A percentile compares a stretch with the other conserved stretches of the same genome.
Conservation (phyloP, 2,113 vertebrate genomes). For the Equus przewalskii region DNA sequence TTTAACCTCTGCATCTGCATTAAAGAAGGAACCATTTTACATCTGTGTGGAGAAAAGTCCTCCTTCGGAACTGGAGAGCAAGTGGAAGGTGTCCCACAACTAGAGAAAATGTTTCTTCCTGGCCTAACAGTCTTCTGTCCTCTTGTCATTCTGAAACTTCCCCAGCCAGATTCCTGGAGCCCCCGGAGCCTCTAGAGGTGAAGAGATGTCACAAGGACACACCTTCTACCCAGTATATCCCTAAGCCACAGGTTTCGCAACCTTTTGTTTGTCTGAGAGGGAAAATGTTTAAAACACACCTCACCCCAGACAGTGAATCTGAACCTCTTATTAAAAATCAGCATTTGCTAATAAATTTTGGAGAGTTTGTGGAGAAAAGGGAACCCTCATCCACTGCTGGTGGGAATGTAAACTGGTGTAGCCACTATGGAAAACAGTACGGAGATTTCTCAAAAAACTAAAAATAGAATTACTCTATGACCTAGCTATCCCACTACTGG, state of each 20-base stretch:
- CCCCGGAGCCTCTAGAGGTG: background rate
- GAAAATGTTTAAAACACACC: constrained; percentile 53
- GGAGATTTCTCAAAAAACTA: no score
- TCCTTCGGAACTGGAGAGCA: constrained; percentile 5
- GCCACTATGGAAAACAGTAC: no score
- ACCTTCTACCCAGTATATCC: background rate
- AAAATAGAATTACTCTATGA: no score
- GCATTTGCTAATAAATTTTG: background rate
- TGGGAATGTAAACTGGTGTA: no score
- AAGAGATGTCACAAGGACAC: background rate
- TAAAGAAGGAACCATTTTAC: background rate
- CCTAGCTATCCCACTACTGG: no score
- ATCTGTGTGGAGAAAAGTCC: background rate
- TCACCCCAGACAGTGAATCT: constrained; percentile 23
- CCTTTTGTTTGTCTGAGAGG: constrained; percentile 21
- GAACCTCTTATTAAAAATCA: constrained; percentile 45
- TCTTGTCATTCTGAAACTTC: background rate
- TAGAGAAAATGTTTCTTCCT: background rate
- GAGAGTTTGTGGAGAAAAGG: no score
- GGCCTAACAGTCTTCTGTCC: background rate
- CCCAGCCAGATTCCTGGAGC: background rate
- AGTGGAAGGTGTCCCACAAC: background rate
- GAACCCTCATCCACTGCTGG: no score
- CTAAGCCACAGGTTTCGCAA: constrained; percentile 18
- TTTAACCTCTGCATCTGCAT: background rate